Percentiles rank a stretch among this genome's conserved stretches.
Conservation (phyloP, 2,113 vertebrate species). For the Anarhynchus alexandrinus region DNA sequence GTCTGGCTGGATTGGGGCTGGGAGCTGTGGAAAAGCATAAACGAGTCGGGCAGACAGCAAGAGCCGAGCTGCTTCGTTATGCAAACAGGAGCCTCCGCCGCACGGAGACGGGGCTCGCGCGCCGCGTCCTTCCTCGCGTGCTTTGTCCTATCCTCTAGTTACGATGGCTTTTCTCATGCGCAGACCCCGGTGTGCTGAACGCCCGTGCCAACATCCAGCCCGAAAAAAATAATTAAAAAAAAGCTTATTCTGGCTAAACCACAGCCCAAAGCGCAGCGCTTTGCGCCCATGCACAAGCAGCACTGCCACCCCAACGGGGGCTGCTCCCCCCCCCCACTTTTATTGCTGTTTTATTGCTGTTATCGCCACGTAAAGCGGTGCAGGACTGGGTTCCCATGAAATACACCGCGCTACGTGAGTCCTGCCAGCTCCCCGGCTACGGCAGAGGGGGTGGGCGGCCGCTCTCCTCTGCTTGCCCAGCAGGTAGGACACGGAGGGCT, state of each 20-base stretch:
- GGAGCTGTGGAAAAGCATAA: conserved; percentile 46
- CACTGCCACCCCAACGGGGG: fast-evolving
- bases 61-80: not conserved
- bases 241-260: not conserved
- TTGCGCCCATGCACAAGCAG: not conserved
- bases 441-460: fast-evolving
- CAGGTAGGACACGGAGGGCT: not conserved
- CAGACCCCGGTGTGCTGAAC: not conserved
- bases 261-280: fast-evolving
- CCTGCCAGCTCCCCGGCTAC: not conserved
- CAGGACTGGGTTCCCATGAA: not conserved
- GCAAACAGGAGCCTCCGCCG: conserved; percentile 2
- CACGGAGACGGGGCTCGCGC: not conserved
- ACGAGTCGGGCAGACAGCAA: conserved; percentile 35
- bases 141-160: not conserved
- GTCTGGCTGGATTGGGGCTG: conserved; percentile 59
- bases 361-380: fast-evolving
- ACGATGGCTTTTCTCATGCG: not conserved
- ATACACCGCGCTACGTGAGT: fast-evolving
- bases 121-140: fast-evolving
- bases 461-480: not conserved
- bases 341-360: not conserved
- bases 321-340: not conserved
- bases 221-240: not conserved
- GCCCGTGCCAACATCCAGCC: too few species aligned